These are phyloP conservation scores for Lipophrys pholis DNA, from an alignment of 2,113 vertebrate species.

Conservation along the genomic window DNA sequence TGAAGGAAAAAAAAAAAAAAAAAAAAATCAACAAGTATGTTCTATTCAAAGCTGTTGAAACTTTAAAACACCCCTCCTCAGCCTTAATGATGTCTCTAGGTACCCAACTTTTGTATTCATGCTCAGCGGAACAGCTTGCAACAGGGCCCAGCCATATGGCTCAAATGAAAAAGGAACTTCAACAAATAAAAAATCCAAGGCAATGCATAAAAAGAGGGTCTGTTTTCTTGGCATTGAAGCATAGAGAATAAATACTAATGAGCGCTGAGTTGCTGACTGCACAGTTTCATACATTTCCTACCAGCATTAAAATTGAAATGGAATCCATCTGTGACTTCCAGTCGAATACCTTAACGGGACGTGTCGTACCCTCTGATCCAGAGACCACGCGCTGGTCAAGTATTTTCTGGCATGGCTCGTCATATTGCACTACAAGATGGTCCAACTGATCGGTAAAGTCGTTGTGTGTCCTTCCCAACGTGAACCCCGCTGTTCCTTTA, in stretches of 20 bases:
- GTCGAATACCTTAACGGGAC: neutral
- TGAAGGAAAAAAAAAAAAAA: neutral
- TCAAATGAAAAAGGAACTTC: conserved; percentile 51
- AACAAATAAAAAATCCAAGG: conserved; percentile 39
- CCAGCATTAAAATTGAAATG: conserved; percentile 3
- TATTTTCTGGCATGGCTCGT: conserved; percentile 8
- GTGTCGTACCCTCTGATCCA: neutral
- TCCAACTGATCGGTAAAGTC: conserved; percentile 26
- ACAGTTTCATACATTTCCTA: conserved; percentile 2
- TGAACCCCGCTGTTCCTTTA: conserved; percentile 47
- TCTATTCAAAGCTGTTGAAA: conserved; percentile 49
- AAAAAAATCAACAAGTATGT: conserved; percentile 45
- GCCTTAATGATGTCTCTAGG: conserved; percentile 71
- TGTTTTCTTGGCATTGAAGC: conserved; percentile 32
- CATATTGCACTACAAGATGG: conserved; percentile 10
- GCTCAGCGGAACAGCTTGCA: conserved; percentile 70
- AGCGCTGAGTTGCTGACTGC: conserved; percentile 1
- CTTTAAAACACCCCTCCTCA: conserved; percentile 43
- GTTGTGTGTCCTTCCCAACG: conserved; percentile 12
- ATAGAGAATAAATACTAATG: conserved; percentile 50
- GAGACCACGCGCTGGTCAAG: neutral
- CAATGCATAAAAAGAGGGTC: conserved; percentile 26
- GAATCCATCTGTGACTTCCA: too few species aligned
- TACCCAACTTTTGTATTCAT: conserved; percentile 64
- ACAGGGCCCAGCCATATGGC: conserved; percentile 65